Evolutionary conservation across 2,113 vertebrate species (phyloP).

Genomic region (Ctenomys sociabilis): DNA sequence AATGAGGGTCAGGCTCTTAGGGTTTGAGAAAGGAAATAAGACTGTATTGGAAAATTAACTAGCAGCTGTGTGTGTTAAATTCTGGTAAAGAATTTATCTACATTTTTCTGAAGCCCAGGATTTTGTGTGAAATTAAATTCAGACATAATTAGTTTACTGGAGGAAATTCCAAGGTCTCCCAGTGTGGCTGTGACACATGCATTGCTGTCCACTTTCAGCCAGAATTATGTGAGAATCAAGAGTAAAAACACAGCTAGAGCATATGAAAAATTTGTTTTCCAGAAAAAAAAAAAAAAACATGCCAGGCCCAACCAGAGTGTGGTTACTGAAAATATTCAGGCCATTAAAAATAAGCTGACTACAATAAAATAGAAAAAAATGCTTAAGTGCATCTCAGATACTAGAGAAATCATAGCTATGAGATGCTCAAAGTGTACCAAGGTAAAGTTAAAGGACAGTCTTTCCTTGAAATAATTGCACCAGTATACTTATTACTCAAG

Average conservation of each 20-base stretch:
- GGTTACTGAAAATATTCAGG: not conserved
- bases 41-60: not conserved
- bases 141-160: not conserved
- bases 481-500: not conserved
- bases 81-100: not conserved
- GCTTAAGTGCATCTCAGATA: not conserved
- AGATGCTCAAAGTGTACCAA: not conserved
- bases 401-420: not conserved
- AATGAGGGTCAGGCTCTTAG: not conserved
- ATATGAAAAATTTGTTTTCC: not conserved
- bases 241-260: not conserved
- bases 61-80: not conserved
- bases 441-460: not conserved
- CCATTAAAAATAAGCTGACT: not conserved
- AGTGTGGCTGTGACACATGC: not conserved
- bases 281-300: not conserved
- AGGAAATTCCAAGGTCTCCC: not conserved
- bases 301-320: not conserved
- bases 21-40: not conserved
- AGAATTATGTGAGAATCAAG: not conserved
- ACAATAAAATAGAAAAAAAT: not conserved
- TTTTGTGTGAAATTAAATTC: not conserved
- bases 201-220: not conserved
- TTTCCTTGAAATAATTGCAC: not conserved
- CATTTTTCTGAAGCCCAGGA: not conserved